These are phyloP conservation scores for Anastrepha ludens DNA, from an alignment of 1,140 invertebrate species.

Conservation along the genomic window DNA sequence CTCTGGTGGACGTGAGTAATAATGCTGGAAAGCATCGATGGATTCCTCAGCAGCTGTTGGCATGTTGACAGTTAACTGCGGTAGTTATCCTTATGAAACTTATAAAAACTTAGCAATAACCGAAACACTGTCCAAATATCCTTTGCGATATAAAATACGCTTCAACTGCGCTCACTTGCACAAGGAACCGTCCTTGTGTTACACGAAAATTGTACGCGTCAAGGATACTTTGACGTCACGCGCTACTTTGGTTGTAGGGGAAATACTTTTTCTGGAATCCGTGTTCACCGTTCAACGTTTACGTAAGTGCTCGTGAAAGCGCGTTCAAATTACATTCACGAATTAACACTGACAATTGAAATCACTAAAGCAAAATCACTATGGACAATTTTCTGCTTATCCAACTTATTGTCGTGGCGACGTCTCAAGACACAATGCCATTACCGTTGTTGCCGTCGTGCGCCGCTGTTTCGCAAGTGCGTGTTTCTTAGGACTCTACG, in stretches of 20 bases:
- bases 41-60: constrained; percentile 73
- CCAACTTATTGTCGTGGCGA: neutral
- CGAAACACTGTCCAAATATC: neutral
- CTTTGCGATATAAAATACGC: neutral
- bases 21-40: constrained; percentile 78
- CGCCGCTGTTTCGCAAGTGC: constrained; percentile 16
- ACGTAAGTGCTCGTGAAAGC: neutral
- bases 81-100: neutral
- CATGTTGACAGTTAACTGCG: constrained; percentile 60
- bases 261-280: neutral
- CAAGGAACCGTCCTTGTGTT: too few relatives aligned
- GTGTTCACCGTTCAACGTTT: neutral
- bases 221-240: neutral
- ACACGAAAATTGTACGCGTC: neutral
- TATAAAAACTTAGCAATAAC: neutral
- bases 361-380: constrained; percentile 6
- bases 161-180: too few relatives aligned
- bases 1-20: constrained; percentile 78
- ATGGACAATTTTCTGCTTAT: neutral
- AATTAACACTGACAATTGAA: constrained; percentile 18
- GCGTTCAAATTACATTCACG: neutral
- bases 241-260: too few relatives aligned
- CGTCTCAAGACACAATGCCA: constrained; percentile 11
- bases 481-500: constrained; percentile 58
- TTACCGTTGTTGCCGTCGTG: constrained; percentile 33